Conservation (phyloP, 2,888 invertebrate species). For the Xylocampa areola region DNA sequence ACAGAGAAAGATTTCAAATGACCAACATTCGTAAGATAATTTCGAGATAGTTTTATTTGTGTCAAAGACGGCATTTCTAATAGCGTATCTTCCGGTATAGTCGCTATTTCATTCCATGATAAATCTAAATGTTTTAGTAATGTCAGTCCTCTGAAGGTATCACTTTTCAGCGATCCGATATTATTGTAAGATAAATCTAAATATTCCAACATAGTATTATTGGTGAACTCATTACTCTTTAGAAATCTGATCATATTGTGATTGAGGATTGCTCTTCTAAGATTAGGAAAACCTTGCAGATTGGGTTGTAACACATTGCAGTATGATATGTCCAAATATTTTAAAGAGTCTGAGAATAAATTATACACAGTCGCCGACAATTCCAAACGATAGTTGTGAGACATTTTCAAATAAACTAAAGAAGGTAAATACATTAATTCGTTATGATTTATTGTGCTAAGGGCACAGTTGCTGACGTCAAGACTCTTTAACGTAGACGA, state of each 20-base stretch:
- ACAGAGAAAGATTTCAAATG: slow-evolving; percentile 90
- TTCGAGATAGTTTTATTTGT: slow-evolving; percentile 91
- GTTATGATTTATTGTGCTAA: slow-evolving; percentile 85
- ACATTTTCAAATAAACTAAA: slow-evolving; percentile 90
- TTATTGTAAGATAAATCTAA: slow-evolving; percentile 92
- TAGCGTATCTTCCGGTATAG: slow-evolving; percentile 90
- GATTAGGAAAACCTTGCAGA: slow-evolving; percentile 90
- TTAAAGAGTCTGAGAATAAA: slow-evolving; percentile 87
- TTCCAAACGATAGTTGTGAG: slow-evolving; percentile 90
- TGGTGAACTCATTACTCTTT: slow-evolving; percentile 89
- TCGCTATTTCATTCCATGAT: slow-evolving; percentile 92
- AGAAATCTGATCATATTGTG: slow-evolving; percentile 91
- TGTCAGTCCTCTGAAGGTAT: slow-evolving; percentile 90
- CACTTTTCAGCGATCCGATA: slow-evolving; percentile 89
- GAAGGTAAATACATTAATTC: slow-evolving; percentile 90
- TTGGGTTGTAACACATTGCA: slow-evolving; percentile 91
- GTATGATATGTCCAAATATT: slow-evolving; percentile 90
- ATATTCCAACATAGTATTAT: slow-evolving; percentile 90
- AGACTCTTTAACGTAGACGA: slow-evolving; percentile 87
- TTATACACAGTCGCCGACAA: slow-evolving; percentile 78
- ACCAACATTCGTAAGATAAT: slow-evolving; percentile 90
- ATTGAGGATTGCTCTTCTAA: slow-evolving; percentile 89
- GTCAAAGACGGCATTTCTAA: slow-evolving; percentile 90
- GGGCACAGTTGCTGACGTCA: slow-evolving; percentile 90
- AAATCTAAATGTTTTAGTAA: slow-evolving; percentile 91